phyloP scores from a whole-genome alignment of 2,797 vertebrate species.

The Sebastes jordani region DNA sequence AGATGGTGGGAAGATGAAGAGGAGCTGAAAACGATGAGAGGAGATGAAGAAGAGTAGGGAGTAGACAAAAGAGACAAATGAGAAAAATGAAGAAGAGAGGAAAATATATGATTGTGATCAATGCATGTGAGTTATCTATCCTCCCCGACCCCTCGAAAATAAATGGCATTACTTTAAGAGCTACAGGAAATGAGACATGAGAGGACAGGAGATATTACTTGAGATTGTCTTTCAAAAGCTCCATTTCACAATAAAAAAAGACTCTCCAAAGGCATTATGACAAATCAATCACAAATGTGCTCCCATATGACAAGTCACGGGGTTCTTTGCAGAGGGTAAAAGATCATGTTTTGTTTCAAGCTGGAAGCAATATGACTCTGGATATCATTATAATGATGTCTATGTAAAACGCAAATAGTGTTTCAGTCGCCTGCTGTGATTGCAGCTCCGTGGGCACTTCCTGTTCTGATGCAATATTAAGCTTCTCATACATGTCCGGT shows the following conservation, averaged over 20 bases:
- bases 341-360: neutral
- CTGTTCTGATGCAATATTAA: neutral
- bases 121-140: neutral
- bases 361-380: neutral
- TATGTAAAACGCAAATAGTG: neutral
- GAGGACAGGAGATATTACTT: neutral
- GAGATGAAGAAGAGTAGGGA: neutral
- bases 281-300: slow-evolving; percentile 12
- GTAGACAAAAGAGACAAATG: neutral
- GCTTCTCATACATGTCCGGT: neutral
- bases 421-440: neutral
- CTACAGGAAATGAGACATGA: neutral
- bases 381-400: neutral
- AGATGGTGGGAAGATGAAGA: neutral
- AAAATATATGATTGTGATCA: neutral
- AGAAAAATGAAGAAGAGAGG: neutral
- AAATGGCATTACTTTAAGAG: slow-evolving; percentile 1
- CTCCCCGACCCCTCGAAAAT: neutral
- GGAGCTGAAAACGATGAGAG: neutral
- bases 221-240: slow-evolving; percentile 19
- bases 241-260: slow-evolving; percentile 5
- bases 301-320: neutral
- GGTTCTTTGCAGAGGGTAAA: neutral
- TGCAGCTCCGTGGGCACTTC: neutral
- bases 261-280: slow-evolving; percentile 21